Conservation (phyloP, 2,113 vertebrate species). For the Leiothrix lutea region DNA sequence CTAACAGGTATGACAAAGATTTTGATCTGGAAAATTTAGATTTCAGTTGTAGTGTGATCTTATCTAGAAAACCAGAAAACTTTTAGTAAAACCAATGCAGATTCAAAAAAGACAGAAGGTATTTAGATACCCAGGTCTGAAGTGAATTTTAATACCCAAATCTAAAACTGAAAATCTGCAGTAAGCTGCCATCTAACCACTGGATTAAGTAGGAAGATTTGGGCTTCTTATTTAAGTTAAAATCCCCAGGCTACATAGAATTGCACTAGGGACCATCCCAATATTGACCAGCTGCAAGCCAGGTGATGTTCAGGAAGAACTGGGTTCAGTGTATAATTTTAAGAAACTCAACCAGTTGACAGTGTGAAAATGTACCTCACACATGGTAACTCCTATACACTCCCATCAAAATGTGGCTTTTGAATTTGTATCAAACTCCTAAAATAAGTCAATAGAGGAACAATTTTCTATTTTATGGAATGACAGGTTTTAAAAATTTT, state of each 20-base stretch:
- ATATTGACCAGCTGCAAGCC: neutral
- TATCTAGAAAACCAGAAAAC: neutral
- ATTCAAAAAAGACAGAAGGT: neutral
- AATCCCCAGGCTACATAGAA: neutral
- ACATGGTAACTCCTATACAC: neutral
- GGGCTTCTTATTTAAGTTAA: neutral
- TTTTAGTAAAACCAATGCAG: neutral
- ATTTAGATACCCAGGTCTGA: neutral
- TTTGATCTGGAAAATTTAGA: neutral
- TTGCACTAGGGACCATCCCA: neutral
- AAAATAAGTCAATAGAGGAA: neutral
- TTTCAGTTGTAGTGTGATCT: neutral
- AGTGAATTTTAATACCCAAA: neutral
- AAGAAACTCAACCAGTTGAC: neutral
- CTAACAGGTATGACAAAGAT: neutral
- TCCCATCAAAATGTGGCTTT: neutral
- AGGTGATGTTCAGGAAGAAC: neutral
- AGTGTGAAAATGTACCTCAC: neutral
- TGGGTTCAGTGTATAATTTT: neutral
- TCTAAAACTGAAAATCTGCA: neutral
- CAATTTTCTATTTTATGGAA: neutral
- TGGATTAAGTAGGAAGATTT: neutral
- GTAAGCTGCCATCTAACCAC: neutral
- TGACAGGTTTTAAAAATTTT: fast-evolving
- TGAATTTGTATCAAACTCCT: neutral